A percentile compares a stretch with the other conserved stretches of the same genome.
Conservation (phyloP, 2,888 invertebrate genomes). For the Drosophila ochracea region DNA sequence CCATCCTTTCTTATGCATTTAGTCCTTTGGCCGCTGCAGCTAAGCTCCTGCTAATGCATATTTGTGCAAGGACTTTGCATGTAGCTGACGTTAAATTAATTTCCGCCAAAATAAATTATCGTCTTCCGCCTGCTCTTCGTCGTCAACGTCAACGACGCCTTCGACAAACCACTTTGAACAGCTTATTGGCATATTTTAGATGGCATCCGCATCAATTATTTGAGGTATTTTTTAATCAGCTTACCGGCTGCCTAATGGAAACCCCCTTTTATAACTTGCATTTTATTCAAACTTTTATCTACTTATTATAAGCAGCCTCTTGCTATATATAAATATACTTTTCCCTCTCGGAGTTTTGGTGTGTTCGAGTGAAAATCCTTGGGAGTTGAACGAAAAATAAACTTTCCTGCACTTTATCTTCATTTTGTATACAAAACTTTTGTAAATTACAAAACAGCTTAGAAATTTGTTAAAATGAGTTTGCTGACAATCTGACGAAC, state of each 20-base stretch:
- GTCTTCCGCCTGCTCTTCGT: conserved; percentile 26
- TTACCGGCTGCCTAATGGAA: conserved; percentile 20
- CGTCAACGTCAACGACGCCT: neutral
- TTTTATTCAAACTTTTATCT: neutral
- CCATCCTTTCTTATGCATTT: neutral
- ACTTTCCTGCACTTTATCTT: neutral
- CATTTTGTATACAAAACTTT: neutral
- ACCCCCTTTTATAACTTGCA: neutral
- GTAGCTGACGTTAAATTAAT: conserved; percentile 77
- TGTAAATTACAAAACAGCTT: neutral
- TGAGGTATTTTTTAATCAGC: conserved; percentile 37
- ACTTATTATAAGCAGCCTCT: neutral
- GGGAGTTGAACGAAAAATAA: neutral
- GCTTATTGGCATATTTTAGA: conserved; percentile 72
- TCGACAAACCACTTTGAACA: conserved; percentile 14
- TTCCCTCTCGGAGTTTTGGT: accelerated
- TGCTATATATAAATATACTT: neutral
- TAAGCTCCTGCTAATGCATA: conserved; percentile 76
- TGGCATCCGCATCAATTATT: conserved; percentile 30
- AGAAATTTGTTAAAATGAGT: neutral
- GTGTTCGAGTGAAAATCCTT: neutral
- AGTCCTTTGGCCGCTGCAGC: conserved; percentile 26
- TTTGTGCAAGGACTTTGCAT: conserved; percentile 68
- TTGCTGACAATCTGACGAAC: neutral
- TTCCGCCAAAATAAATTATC: conserved; percentile 72